Conservation (phyloP, 2,113 vertebrate genomes). For the Brachionichthys hirsutus region DNA sequence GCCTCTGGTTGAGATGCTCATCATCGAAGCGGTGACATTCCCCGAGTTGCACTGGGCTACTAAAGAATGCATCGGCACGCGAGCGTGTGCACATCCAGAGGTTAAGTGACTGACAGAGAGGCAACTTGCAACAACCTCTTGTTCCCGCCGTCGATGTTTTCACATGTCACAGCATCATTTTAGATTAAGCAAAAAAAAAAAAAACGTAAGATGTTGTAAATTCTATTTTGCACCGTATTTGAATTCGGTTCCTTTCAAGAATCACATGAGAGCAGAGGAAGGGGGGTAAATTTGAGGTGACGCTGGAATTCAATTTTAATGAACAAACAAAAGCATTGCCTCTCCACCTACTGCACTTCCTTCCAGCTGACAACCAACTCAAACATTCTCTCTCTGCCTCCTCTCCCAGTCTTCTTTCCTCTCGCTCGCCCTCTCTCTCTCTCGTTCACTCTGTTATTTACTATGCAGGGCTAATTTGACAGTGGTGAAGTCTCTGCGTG, state of each 20-base stretch:
- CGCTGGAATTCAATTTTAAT: constrained; percentile 65
- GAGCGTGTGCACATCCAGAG: background rate
- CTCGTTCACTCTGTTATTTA: constrained; percentile 75
- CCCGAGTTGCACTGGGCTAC: background rate
- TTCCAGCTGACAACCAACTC: constrained; percentile 72
- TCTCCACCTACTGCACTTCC: constrained; percentile 65
- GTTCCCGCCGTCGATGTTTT: background rate
- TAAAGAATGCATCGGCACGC: constrained; percentile 12
- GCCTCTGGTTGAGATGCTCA: constrained; percentile 2
- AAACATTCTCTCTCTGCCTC: constrained; percentile 51
- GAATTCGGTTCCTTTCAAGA: constrained; percentile 31
- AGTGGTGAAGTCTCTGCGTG: constrained; percentile 76
- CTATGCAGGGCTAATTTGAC: constrained; percentile 85
- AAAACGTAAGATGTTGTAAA: constrained; percentile 15
- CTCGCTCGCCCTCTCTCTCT: constrained; percentile 44
- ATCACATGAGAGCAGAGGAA: constrained; percentile 24
- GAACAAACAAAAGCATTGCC: constrained; percentile 69
- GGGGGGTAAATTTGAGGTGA: constrained; percentile 43
- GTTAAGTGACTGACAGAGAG: constrained; percentile 21
- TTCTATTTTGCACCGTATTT: constrained; percentile 21
- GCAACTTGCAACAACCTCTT: constrained; percentile 18
- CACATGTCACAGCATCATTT: constrained; percentile 23
- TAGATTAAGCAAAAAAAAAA: constrained; percentile 12
- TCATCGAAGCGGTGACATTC: background rate
- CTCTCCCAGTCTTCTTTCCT: constrained; percentile 40